Evolutionary conservation across 2,113 vertebrate genomes (phyloP).

Genomic region (Lepus timidus): DNA sequence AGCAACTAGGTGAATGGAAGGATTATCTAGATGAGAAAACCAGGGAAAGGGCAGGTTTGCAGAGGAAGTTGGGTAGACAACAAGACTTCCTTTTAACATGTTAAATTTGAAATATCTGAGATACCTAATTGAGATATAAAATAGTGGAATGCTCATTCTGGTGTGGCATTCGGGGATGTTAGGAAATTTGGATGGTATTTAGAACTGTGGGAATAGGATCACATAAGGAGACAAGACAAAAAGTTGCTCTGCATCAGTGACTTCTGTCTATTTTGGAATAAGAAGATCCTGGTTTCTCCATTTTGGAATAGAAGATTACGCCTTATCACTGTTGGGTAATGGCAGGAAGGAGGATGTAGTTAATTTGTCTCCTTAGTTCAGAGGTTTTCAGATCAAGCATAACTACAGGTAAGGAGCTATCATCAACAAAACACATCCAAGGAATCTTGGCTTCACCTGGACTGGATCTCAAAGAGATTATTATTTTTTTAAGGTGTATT

Average conservation of each 20-base stretch:
- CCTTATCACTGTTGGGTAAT: neutral
- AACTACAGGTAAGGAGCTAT: neutral
- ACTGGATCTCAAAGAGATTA: neutral
- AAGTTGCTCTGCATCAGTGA: neutral
- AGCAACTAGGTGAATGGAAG: neutral
- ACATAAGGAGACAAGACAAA: neutral
- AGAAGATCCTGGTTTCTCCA: neutral
- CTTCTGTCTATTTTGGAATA: neutral
- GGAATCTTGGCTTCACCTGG: neutral
- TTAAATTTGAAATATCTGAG: constrained; percentile 21
- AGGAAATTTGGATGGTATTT: neutral
- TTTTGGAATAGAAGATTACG: neutral
- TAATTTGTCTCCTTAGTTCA: neutral
- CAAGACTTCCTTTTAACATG: constrained; percentile 24
- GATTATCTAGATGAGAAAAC: neutral
- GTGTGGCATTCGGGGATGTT: neutral
- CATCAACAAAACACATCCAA: neutral
- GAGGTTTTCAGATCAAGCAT: neutral
- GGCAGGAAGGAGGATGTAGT: neutral
- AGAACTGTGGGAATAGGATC: neutral
- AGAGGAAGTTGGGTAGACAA: neutral
- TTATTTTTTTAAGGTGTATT: neutral
- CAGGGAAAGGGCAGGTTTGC: constrained; percentile 6
- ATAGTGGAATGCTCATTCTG: constrained; percentile 13
- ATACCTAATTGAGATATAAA: constrained; percentile 11